phyloP scores from a whole-genome alignment of 1,140 invertebrate genomes.

The Drosophila eugracilis region DNA sequence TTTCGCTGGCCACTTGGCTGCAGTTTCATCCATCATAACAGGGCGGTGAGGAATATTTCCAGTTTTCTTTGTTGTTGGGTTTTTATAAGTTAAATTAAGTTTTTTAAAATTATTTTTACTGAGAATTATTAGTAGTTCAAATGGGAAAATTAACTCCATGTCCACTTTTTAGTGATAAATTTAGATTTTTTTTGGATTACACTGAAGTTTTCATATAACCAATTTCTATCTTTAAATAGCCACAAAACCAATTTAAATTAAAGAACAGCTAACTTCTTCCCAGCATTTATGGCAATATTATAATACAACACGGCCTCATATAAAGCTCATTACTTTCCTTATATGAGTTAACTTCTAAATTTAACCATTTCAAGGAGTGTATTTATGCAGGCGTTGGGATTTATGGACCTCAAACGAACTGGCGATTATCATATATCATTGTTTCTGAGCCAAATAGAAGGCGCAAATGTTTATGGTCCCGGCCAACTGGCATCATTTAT shows the following conservation, averaged over 20 bases:
- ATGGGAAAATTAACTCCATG: conserved; percentile 5
- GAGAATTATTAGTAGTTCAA: background rate
- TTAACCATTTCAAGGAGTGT: conserved; percentile 12
- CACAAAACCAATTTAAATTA: too few relatives aligned
- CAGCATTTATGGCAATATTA: too few relatives aligned
- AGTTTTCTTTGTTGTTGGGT: background rate
- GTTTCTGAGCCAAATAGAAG: conserved; percentile 43
- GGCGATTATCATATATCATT: conserved; percentile 62
- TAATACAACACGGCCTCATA: background rate
- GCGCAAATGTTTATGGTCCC: conserved; percentile 47
- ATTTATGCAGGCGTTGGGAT: conserved; percentile 45
- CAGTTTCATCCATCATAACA: conserved; percentile 21
- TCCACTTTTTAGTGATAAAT: background rate
- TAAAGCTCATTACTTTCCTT: conserved; percentile 18
- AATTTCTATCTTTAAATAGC: too few relatives aligned
- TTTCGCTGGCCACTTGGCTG: conserved; percentile 13
- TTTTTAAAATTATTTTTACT: background rate
- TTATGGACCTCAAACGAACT: conserved; percentile 31
- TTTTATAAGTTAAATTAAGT: conserved; percentile 11
- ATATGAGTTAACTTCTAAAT: conserved; percentile 6
- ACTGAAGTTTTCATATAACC: too few relatives aligned
- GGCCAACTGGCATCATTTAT: conserved; percentile 55
- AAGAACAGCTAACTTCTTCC: too few relatives aligned
- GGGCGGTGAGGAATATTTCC: background rate
- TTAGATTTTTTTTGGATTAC: too few relatives aligned